phyloP scores from a whole-genome alignment of 2,888 invertebrate species.

The Ormyrus thymus region DNA sequence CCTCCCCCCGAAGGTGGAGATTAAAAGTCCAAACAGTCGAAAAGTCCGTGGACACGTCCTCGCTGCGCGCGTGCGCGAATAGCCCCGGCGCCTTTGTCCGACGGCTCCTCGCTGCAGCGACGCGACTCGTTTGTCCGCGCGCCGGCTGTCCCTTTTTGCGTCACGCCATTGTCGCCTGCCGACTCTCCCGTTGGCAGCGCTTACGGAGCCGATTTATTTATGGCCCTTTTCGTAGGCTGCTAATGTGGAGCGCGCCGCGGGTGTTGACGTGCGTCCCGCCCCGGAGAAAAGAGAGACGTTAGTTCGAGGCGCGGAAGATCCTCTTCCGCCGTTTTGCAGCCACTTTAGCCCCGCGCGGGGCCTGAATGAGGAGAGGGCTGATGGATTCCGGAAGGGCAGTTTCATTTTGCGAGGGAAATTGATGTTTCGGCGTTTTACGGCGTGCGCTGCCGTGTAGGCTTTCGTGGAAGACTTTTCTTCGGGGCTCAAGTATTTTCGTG shows the following conservation, averaged over 20 bases:
- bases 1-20: background rate
- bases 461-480: too few relatives aligned
- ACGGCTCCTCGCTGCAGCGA: slow-evolving; percentile 31
- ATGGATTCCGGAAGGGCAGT: too few relatives aligned
- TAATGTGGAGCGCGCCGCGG: slow-evolving; percentile 13
- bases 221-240: background rate
- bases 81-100: slow-evolving; percentile 19
- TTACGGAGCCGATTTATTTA: slow-evolving; percentile 47
- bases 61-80: slow-evolving; percentile 1
- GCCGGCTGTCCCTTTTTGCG: background rate
- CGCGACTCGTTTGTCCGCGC: slow-evolving; percentile 4
- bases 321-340: background rate
- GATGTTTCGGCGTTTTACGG: too few relatives aligned
- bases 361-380: too few relatives aligned
- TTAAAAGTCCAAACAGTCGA: background rate
- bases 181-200: background rate
- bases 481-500: too few relatives aligned
- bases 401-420: too few relatives aligned
- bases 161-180: slow-evolving; percentile 18
- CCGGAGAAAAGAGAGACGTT: too few relatives aligned
- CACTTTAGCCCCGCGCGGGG: background rate
- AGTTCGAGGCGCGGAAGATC: too few relatives aligned
- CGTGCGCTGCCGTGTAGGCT: too few relatives aligned
- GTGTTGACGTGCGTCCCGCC: slow-evolving; percentile 21
- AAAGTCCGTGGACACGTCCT: background rate